phyloP scores from a whole-genome alignment of 2,888 invertebrate genomes.

The Trichacis sp. region DNA sequence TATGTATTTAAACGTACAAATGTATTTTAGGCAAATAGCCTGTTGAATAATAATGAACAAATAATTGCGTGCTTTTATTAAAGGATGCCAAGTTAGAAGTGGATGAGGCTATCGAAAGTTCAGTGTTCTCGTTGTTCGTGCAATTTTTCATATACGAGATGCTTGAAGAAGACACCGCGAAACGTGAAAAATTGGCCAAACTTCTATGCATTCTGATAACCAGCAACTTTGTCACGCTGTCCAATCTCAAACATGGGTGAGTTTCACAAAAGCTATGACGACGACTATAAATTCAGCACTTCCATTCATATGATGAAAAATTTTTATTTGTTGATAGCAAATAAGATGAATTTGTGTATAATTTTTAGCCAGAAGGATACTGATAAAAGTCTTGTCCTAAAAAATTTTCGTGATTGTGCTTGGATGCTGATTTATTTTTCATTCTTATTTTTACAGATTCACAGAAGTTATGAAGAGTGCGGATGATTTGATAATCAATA shows the following conservation, averaged over 20 bases:
- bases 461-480: constrained; percentile 76
- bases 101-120: constrained; percentile 52
- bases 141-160: constrained; percentile 60
- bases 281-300: no score
- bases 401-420: no score
- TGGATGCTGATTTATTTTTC: background rate
- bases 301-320: constrained; percentile 48
- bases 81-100: constrained; percentile 44
- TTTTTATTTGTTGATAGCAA: no score
- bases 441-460: constrained; percentile 71
- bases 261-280: no score
- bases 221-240: constrained; percentile 23
- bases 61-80: no score
- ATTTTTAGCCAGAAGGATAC: constrained; percentile 53
- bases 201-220: constrained; percentile 66
- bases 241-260: constrained; percentile 40
- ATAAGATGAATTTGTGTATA: no score
- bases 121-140: constrained; percentile 53
- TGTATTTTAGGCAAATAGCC: no score
- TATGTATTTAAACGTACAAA: no score
- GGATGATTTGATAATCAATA: constrained; percentile 84
- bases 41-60: no score
- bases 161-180: constrained; percentile 68
- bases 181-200: constrained; percentile 69
- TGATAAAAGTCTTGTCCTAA: no score